These are phyloP conservation scores for Holacanthella duospinosa DNA, from an alignment of 2,888 invertebrate genomes.

Conservation along the genomic window DNA sequence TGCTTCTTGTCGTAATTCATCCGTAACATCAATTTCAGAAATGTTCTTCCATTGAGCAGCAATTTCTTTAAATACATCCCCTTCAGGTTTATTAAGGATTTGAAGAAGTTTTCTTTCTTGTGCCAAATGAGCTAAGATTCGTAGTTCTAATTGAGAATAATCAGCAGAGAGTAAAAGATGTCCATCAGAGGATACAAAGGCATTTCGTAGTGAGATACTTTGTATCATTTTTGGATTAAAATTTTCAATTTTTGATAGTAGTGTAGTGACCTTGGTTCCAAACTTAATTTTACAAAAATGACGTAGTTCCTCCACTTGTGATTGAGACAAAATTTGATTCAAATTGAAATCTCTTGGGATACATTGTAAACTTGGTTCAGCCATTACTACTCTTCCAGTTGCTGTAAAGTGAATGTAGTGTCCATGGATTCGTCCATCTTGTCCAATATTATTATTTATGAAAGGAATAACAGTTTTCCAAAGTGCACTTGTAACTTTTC, in stretches of 20 bases:
- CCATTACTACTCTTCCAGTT: slow-evolving; percentile 73
- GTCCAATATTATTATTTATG: background rate
- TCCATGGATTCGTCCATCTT: slow-evolving; percentile 39
- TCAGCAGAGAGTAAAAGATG: slow-evolving; percentile 74
- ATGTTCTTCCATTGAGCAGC: slow-evolving; percentile 74
- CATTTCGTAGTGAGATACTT: slow-evolving; percentile 43
- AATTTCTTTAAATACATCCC: slow-evolving; percentile 73
- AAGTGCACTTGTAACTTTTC: slow-evolving; percentile 68
- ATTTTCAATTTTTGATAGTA: slow-evolving; percentile 9
- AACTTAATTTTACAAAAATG: slow-evolving; percentile 19
- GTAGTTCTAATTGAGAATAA: slow-evolving; percentile 90
- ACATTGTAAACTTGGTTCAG: slow-evolving; percentile 85
- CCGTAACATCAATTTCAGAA: slow-evolving; percentile 51
- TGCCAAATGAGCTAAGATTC: slow-evolving; percentile 83
- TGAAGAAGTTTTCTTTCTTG: slow-evolving; percentile 58
- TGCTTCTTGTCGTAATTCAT: slow-evolving; percentile 68
- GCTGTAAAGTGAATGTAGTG: slow-evolving; percentile 42
- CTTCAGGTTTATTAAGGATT: slow-evolving; percentile 44
- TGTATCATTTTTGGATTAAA: background rate
- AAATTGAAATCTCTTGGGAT: slow-evolving; percentile 75
- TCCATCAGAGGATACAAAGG: slow-evolving; percentile 52
- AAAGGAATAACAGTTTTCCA: slow-evolving; percentile 39
- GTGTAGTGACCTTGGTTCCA: slow-evolving; percentile 16
- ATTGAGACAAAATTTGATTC: slow-evolving; percentile 37
- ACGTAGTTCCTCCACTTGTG: slow-evolving; percentile 21